Conservation (phyloP, 2,113 vertebrate genomes). For the Protobothrops flavoviridis region DNA sequence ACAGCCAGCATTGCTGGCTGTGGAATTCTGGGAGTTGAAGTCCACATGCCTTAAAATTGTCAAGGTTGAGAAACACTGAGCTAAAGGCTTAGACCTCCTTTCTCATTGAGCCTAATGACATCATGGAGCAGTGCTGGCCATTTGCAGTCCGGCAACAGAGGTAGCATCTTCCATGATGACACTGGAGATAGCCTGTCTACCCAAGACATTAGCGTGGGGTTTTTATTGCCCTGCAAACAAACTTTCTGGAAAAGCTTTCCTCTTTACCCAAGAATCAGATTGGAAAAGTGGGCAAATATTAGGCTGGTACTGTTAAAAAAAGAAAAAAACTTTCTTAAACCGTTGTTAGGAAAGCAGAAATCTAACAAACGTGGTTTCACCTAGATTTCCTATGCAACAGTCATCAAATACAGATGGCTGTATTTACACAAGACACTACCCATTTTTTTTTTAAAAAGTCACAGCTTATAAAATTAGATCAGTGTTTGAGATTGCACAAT, state of each 20-base stretch:
- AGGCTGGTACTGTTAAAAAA: neutral
- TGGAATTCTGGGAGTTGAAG: too few relatives aligned
- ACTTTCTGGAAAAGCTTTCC: neutral
- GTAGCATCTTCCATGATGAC: neutral
- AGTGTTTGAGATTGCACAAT: neutral
- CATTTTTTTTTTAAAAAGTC: neutral
- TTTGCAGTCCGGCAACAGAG: neutral
- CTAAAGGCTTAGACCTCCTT: neutral
- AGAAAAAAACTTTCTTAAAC: neutral
- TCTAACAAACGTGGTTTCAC: neutral
- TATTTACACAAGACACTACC: neutral
- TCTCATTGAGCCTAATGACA: neutral
- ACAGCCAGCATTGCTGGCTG: too few relatives aligned
- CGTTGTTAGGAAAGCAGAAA: neutral
- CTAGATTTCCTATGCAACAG: neutral
- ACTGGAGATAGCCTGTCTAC: neutral
- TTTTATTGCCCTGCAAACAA: neutral
- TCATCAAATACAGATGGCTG: neutral
- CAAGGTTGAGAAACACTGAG: too few relatives aligned
- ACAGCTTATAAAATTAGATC: neutral
- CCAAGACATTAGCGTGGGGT: neutral
- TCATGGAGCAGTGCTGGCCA: neutral
- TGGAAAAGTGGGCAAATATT: neutral
- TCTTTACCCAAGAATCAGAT: neutral
- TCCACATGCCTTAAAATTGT: too few relatives aligned